Evolutionary conservation across 2,113 vertebrate genomes (phyloP).

Genomic region (Lamprologus ornatipinnis): DNA sequence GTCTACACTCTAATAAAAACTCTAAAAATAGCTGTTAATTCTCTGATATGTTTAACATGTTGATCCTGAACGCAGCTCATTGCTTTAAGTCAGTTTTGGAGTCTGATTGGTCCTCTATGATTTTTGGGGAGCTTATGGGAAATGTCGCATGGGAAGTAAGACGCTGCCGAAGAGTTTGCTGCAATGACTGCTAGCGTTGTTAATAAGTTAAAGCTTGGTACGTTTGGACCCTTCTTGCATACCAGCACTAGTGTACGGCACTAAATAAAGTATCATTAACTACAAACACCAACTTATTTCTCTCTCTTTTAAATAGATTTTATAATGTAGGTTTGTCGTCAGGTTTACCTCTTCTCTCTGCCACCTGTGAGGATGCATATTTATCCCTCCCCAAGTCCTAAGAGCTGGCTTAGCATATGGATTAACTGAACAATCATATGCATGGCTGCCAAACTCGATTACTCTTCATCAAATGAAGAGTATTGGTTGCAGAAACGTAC

Average conservation of each 20-base stretch:
- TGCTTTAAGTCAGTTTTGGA: background rate
- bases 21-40: background rate
- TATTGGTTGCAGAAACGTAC: background rate
- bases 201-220: background rate
- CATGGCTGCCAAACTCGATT: background rate
- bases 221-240: background rate
- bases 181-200: background rate
- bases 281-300: background rate
- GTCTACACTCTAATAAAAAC: background rate
- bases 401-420: conserved; percentile 34
- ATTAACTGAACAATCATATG: conserved; percentile 40
- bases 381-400: conserved; percentile 3
- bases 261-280: background rate
- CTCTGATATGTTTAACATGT: background rate
- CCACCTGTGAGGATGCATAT: conserved; percentile 32
- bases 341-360: conserved; percentile 13
- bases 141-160: background rate
- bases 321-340: background rate
- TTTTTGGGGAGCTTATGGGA: accelerated
- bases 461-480: background rate
- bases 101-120: background rate
- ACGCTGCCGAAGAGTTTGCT: accelerated
- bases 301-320: background rate
- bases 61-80: background rate
- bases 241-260: accelerated